Base-by-base conservation (phyloP, 1,140 invertebrate species). In the Agrypnia vestita region DNA sequence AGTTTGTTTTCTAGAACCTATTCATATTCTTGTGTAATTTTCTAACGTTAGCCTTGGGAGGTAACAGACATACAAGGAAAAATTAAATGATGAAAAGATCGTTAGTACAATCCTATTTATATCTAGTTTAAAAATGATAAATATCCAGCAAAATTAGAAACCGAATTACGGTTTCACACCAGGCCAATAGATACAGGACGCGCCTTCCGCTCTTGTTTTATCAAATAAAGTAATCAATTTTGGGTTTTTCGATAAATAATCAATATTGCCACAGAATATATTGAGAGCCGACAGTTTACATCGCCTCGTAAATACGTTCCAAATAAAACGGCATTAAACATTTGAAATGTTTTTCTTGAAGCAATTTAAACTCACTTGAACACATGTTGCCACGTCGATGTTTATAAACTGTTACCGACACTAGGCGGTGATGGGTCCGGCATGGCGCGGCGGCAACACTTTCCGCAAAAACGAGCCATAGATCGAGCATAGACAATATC, bases 301-400 rank as follows among this genome's bases (percentile, higher is more conserved):
- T 15, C 51, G 35, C 19, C 47, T 79, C 77, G 73, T 76, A 80
- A 80, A 80, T 80, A 80, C 59, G 73, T 67, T 72, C 79, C 61
- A 80, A 80, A 80, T 80, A 80, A 80, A 80, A 80, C 73, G 73
- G 47, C 25, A 80, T 80, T 76, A 80, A 76, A 56, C 79, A 76
- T 80, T 80, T 71, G 73, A 76, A 71, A 76, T 80, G 79, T 80
- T 80, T 80, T 75, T 47, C 72, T 80, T 76, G 51, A 44, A 62
- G 73, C 79, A 76, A 80, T 80, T 80, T 75, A 80, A 76, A 80
- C 79, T 80, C 79, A 80, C 79, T 80, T 76, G 79, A 80, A 76
- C 79, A 80, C 62, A 80, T 80, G 79, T 76, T 80, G 21, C 72
- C 43, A 61, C 35, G 43, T 71, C 15, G 56, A 76, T 80, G 79